These are phyloP conservation scores for Apodemus sylvaticus DNA, from an alignment of 2,113 vertebrate species.

Conservation along the genomic window DNA sequence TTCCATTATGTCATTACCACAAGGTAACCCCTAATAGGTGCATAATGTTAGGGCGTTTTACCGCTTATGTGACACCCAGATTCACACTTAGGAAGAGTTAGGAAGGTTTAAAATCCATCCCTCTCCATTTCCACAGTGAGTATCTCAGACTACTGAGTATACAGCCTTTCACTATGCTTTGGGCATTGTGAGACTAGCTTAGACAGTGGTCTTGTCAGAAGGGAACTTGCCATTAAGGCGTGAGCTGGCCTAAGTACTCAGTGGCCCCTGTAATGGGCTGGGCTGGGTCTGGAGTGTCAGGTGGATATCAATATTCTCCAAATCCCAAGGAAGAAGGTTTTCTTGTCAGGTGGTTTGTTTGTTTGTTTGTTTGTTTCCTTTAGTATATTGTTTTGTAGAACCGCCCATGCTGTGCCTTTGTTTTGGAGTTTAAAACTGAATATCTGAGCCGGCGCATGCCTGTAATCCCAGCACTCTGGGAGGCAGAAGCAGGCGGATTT, in stretches of 20 bases:
- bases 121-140: not conserved
- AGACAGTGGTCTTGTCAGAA: not conserved
- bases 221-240: not conserved
- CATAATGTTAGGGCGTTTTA: not conserved
- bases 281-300: not conserved
- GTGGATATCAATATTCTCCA: conserved; percentile 9
- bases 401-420: not conserved
- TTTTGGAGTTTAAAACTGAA: conserved; percentile 34
- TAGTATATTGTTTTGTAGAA: not conserved
- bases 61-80: not conserved
- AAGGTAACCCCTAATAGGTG: not conserved
- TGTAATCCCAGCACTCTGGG: too few species aligned
- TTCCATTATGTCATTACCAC: not conserved
- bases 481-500: too few species aligned
- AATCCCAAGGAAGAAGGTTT: not conserved
- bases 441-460: too few species aligned
- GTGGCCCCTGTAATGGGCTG: not conserved
- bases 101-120: not conserved
- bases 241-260: not conserved
- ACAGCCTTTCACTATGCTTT: not conserved
- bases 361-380: not conserved
- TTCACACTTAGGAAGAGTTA: conserved; percentile 23
- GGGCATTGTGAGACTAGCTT: not conserved
- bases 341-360: not conserved
- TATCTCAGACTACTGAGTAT: not conserved